A percentile compares a stretch with the other conserved stretches of the same genome.
Evolutionary conservation across 2,888 invertebrate species (phyloP).

Genomic region (Pollenia angustigena): DNA sequence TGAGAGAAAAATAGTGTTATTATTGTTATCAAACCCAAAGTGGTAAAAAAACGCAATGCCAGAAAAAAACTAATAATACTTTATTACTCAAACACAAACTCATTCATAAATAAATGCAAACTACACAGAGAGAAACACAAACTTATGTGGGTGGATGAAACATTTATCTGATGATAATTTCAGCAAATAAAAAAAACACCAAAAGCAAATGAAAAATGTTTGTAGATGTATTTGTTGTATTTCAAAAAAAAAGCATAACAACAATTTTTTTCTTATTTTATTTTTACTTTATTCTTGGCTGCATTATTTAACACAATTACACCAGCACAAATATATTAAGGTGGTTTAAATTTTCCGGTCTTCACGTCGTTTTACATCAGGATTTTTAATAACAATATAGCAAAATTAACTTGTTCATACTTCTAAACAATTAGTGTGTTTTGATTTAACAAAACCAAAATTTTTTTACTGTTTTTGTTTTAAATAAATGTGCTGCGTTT

Average conservation of each 20-base stretch:
- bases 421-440: too few species aligned
- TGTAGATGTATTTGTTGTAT: constrained; percentile 16
- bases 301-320: constrained; percentile 18
- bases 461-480: too few species aligned
- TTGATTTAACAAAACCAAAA: too few species aligned
- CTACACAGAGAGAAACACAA: background rate
- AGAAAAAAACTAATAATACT: constrained; percentile 22
- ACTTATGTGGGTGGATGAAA: constrained; percentile 31
- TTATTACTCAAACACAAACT: background rate
- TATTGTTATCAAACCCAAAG: constrained; percentile 33
- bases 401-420: too few species aligned
- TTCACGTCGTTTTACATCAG: too few species aligned
- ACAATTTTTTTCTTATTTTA: constrained; percentile 12
- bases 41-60: constrained; percentile 2
- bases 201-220: constrained; percentile 12
- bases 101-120: constrained; percentile 19
- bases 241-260: constrained; percentile 2
- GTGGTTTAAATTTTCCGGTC: background rate
- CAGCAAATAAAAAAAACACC: constrained; percentile 19
- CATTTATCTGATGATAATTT: constrained; percentile 44
- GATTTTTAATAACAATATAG: too few species aligned
- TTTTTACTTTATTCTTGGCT: constrained; percentile 25
- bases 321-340: background rate
- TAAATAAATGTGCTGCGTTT: too few species aligned
- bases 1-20: constrained; percentile 7